Base-by-base conservation (phyloP, 2,113 vertebrate species). In the Cyanoliseus patagonus region DNA sequence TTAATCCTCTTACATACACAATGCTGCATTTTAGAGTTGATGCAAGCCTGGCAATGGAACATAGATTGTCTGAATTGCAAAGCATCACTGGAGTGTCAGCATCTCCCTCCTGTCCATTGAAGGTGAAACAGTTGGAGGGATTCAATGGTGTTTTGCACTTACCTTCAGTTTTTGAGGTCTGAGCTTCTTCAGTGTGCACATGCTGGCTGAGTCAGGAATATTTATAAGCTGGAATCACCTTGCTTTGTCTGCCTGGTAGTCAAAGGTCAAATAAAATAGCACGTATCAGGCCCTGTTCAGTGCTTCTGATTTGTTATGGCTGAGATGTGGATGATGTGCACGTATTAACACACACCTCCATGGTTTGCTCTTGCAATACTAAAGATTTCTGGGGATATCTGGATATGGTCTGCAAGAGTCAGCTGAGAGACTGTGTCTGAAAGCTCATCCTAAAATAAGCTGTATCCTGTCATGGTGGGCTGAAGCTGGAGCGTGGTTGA, bases 201-300 rank as follows among this genome's bases (percentile, higher is more conserved):
- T 55, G 16, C 57, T 67, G 44, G 7, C 16, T 35, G 68, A 76
- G 24, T 66, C 30, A 47, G 49, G 62, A 72, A 8, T 82, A 37
- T 67, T 69, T 83, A 31, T 23, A 25, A 53, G 11, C 39, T 81
- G 37, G 30, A 77, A 59, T 86, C 49, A 35, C 33, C 44, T 69
- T 30, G 12, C 10, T 90, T 86, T 86, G 83, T 9, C 67, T 88
- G n/a, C 1, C 0, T 59, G 0, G 0, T 20, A 47, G 53, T 30
- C 33, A 44, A 66, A 92, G 15, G 35, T 80, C 33, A 69, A 52
- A 59, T 62, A 30, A 57, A 88, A 86, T 1, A 10, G 4, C 2
- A 11, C 4, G 1, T 57, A 31, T 28, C 2, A 3, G 35, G n/a
- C 61, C 27, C 42, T 24, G 9, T 35, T 86, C 16, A 0, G 1